phyloP scores from a whole-genome alignment of 2,888 invertebrate species.

The Syritta pipiens region DNA sequence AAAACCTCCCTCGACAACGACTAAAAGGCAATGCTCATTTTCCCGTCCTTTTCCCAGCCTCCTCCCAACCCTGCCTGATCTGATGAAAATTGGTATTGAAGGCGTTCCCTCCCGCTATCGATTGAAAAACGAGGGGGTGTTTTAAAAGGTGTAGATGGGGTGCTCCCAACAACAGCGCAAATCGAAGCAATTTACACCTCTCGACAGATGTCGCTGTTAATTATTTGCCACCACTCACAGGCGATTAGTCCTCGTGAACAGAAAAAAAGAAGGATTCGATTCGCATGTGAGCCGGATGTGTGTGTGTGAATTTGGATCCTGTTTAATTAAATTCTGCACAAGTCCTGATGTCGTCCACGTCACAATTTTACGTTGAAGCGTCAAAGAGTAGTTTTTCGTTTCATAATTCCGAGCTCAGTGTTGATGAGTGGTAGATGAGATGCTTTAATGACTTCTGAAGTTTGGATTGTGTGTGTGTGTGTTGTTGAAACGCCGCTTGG shows the following conservation, averaged over 20 bases:
- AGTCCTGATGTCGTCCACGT: not conserved
- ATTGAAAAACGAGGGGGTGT: not conserved
- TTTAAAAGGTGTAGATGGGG: too few species aligned
- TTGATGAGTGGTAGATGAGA: not conserved
- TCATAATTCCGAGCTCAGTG: not conserved
- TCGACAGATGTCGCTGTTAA: constrained; percentile 29
- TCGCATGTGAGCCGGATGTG: not conserved
- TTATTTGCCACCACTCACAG: constrained; percentile 10
- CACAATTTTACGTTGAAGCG: not conserved
- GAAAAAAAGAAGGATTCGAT: not conserved
- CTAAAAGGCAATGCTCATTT: not conserved
- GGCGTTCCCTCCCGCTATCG: not conserved
- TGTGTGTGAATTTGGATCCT: not conserved
- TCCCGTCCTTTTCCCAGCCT: not conserved
- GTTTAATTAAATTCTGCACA: constrained; percentile 8
- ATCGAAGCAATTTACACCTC: constrained; percentile 1
- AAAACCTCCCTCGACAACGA: not conserved
- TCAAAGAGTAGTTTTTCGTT: not conserved
- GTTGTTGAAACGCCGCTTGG: too few species aligned
- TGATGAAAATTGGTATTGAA: constrained; percentile 4
- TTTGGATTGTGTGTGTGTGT: not conserved
- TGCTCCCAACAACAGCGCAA: too few species aligned
- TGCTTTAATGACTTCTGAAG: constrained; percentile 4
- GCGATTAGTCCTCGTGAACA: not conserved
- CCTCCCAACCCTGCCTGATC: not conserved